Base-by-base conservation (phyloP, 2,888 invertebrate genomes). In the Leucoma salicis region DNA sequence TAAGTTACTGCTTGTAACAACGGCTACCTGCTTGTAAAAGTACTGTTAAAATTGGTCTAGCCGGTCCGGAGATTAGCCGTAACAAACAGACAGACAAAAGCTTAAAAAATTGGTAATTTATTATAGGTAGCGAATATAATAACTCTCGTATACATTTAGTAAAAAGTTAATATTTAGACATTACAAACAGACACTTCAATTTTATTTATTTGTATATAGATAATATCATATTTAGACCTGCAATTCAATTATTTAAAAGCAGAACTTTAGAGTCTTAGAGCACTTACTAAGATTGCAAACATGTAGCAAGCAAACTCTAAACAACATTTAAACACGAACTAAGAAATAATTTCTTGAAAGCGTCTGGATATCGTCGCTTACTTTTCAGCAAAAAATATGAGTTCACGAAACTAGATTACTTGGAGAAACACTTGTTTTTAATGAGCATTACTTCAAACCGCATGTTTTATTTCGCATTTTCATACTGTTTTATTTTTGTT, bases 391-490 rank as follows among this genome's bases (percentile, higher is more conserved):
- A 54, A 54, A 62, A 49, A 49, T 39, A 45, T 32, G 48, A 49
- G 48, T 46, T 39, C 46, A 44, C 42, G 35, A 31, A 27, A 40
- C 39, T 33, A 46, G 53, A 56, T 56, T 60, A 50, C 49, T 46
- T 36, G 21, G 37, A 46, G 57, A 46, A 52, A 38, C 50, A 46
- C 57, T 61, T 64, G 49, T 49, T 50, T 57, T 35, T 57, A 57
- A 61, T 64, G 64, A 57, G 49, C 50, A 53, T 60, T 48, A 56
- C 49, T 60, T 54, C 49, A 53, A 60, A 49, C 41, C 31, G 50
- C 56, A 50, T 53, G 63, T 61, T 73, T 70, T 66, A 66, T 65
- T 63, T 68, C 66, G 53, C 63, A 67, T 72, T 69, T 64, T 72
- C 64, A 71, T 70, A 68, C 70, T 57, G 45, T 37, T 40, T 50